phyloP scores from a whole-genome alignment of 2,888 invertebrate genomes.

The Helicoverpa assulta region DNA sequence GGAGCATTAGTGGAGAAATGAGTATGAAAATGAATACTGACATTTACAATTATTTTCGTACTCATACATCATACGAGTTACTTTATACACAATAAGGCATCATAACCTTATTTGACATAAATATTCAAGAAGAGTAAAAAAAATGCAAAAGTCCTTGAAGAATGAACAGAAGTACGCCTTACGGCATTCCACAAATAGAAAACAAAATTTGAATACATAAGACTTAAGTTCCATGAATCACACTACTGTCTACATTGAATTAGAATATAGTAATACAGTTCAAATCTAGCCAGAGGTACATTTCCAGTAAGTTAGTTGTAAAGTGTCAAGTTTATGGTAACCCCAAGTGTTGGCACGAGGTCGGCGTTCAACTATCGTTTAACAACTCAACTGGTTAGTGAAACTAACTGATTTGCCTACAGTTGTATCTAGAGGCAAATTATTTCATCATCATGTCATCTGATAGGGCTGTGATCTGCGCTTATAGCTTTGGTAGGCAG shows the following conservation, averaged over 20 bases:
- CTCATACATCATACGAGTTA: no score
- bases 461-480: neutral
- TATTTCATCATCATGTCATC: slow-evolving; percentile 5
- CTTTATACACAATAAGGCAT: no score
- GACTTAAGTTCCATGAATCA: no score
- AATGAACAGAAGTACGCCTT: no score
- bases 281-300: slow-evolving; percentile 33
- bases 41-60: no score
- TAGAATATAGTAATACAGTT: slow-evolving; percentile 43
- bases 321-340: slow-evolving; percentile 62
- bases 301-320: slow-evolving; percentile 60
- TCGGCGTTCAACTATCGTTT: slow-evolving; percentile 53
- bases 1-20: no score
- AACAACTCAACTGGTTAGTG: slow-evolving; percentile 56
- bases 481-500: neutral
- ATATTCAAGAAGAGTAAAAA: no score
- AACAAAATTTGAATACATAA: no score
- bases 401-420: slow-evolving; percentile 44
- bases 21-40: no score
- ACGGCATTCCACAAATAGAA: no score
- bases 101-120: no score
- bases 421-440: slow-evolving; percentile 9
- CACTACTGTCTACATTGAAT: slow-evolving; percentile 35
- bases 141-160: no score
- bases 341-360: slow-evolving; percentile 53